Evolutionary conservation across 2,113 vertebrate species (phyloP), one percentile per base, ranked within the genome.

Genomic region (Sterrhoptilus dennistouni): DNA sequence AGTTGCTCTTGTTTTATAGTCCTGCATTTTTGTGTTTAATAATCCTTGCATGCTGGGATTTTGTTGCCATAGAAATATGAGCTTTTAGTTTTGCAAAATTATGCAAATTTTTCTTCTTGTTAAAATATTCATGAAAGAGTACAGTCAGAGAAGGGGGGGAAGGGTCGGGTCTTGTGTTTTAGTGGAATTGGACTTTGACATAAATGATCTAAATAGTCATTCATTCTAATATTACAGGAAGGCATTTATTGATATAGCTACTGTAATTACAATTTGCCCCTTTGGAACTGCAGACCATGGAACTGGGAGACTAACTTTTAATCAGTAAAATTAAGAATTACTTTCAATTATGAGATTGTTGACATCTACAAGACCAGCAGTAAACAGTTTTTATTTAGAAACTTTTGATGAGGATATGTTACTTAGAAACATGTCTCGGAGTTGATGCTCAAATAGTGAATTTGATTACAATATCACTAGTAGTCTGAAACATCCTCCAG

Each of bases 61-160:
- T 88, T 95, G 95, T 95, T 96, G 83, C 90, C 82, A 96, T 91
- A 86, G 96, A 90, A 94, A 94, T 95, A 68, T 6, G 35, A 88
- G 52, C 35, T 83, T 92, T 88, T 77, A 77, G 59, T 77, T 95
- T 91, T 77, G 52, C 36, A 84, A 78, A 94, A 94, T 74, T 66
- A 91, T 90, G 71, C 56, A 91, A 90, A 81, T 93, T 83, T 54
- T 90, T 78, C 53, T 90, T 42, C 44, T 68, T 80, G n/a, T 54
- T 77, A 72, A 91, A 90, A 66, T 90, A 93, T 91, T 92, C 42
- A 86, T 81, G 82, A 69, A 54, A 16, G 36, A 78, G 14, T 81
- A 57, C 28, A 80, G 35, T 27, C 44, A 64, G 56, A 83, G 33
- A 57, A 83, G 38, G 21, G 49, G 66, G 45, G 29, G 71, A 77